Conservation (phyloP, 2,888 invertebrate species). For the Sphaerolaimus hirsutus region DNA sequence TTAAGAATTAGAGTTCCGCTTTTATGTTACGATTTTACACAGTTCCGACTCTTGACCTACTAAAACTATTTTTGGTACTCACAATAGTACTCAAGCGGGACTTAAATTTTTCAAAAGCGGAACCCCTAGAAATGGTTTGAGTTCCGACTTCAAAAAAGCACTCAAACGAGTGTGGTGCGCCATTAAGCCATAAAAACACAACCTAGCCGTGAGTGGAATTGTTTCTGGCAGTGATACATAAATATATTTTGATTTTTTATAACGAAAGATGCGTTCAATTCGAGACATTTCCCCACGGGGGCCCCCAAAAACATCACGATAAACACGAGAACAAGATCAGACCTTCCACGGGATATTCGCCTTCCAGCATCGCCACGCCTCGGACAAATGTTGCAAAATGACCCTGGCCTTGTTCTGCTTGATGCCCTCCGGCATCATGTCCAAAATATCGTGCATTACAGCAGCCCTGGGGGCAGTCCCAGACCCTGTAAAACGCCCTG, state of each 20-base stretch:
- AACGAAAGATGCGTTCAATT: too few relatives aligned
- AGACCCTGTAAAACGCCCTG: too few relatives aligned
- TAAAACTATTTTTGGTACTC: too few relatives aligned
- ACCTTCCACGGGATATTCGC: slow-evolving; percentile 99
- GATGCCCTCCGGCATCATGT: slow-evolving; percentile 99
- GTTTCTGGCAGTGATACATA: too few relatives aligned
- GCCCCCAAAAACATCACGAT: background rate
- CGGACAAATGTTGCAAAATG: slow-evolving; percentile 89
- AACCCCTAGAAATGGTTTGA: too few relatives aligned
- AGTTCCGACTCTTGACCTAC: background rate
- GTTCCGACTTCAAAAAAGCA: background rate
- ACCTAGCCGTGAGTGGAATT: background rate
- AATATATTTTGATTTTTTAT: too few relatives aligned
- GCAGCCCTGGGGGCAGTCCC: too few relatives aligned
- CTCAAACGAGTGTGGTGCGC: background rate
- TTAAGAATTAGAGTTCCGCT: too few relatives aligned
- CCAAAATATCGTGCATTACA: slow-evolving; percentile 74
- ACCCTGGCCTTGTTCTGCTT: slow-evolving; percentile 98
- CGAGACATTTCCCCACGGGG: too few relatives aligned
- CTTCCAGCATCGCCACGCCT: slow-evolving; percentile 99
- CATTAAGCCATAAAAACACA: background rate
- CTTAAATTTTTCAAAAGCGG: too few relatives aligned
- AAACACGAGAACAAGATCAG: slow-evolving; percentile 4
- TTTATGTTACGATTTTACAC: background rate
- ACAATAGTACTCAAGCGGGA: too few relatives aligned